Evolutionary conservation across 1,140 invertebrate genomes (phyloP), one percentile per base, ranked within the genome.

Genomic region (Nebria ingens): DNA sequence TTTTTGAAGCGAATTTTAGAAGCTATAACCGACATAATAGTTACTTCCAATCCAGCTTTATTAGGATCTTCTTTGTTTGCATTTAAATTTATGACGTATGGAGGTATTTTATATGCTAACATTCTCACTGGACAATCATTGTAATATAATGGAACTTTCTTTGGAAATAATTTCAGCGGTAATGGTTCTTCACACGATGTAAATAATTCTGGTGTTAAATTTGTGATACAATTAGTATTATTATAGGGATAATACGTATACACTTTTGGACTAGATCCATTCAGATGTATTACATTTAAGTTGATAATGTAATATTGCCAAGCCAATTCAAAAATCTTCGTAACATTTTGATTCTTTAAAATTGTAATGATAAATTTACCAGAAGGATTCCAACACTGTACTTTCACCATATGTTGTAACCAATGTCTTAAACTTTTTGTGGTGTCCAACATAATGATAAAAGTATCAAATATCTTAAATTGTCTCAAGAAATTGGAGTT

Each of bases 71-170:
- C 21, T 22, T 29, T 29, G 3, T 22, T 15, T 22, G 12, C 56
- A 15, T 34, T 20, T 15, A 49, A 19, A 57, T 57, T 40, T 29
- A 57, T 57, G n/a, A 57, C 52, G 42, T 54, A 57, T 17, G 56
- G 56, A 2, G 52, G 56, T 6, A 57, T 2, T 21, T 19, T 51
- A 19, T 54, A 38, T 2, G 21, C 38, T 13, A 54, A 19, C 21
- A 51, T 4, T 19, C 45, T 57, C 1, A 57, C 21, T 15, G 13
- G n/a, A 34, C 56, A 57, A 13, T 29, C 52, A 15, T 25, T 21
- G 15, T 21, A 52, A 6, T n/a, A 21, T 3, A 12, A n/a, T 19
- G 40, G 40, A 17, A 45, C 17, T 17, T 45, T 45, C 9, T 45
- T 45, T 4, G 40, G 40, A 45, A 11, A 45, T 4, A 45, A 11